Evolutionary conservation across 1,140 invertebrate species (phyloP), one percentile per base, ranked within the genome.

Genomic region (Mylabris phalerata): DNA sequence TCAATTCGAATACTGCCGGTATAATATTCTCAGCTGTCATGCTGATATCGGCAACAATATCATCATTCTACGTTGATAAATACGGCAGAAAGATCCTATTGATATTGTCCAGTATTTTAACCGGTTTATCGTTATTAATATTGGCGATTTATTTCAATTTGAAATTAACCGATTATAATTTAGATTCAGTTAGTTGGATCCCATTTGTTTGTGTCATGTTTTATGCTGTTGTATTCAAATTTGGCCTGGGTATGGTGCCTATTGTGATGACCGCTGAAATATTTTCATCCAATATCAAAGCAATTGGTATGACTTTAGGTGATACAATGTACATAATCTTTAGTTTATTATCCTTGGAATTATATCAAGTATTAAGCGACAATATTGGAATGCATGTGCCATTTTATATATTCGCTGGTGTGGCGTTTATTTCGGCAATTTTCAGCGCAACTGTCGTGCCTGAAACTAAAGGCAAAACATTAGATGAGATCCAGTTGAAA

Each of bases 381-480:
- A 43, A 63, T 0, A 70, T 85, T 24, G 77, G 80, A 0, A 67
- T 76, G 3, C 73, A 78, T 48, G 77, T 75, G 0, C 79, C 82
- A 4, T 90, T 89, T 70, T 88, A 81, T 78, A 71, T 89, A 27
- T 91, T 88, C 67, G 77, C 83, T 3, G 75, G 66, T 7, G 73
- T 85, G 49, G 82, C 84, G 50, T 72, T 77, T 6, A 24, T 84
- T 26, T 83, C 84, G 2, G 73, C 78, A 3, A 55, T 83, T 1
- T 85, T 90, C 62, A 78, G 86, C 7, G 75, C 78, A n/a, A 71
- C 83, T 39, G 69, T 86, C 40, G 78, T 91, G 9, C 86, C 87
- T 0, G 89, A 92, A 74, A 92, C 89, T 0, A 90, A 89, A 73
- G 88, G 87, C 0, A 87, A 85, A 66, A 80, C 78, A 3, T 73